Evolutionary conservation across 1,140 invertebrate genomes (phyloP), one percentile per base, ranked within the genome.

Genomic region (Drosophila erecta): DNA sequence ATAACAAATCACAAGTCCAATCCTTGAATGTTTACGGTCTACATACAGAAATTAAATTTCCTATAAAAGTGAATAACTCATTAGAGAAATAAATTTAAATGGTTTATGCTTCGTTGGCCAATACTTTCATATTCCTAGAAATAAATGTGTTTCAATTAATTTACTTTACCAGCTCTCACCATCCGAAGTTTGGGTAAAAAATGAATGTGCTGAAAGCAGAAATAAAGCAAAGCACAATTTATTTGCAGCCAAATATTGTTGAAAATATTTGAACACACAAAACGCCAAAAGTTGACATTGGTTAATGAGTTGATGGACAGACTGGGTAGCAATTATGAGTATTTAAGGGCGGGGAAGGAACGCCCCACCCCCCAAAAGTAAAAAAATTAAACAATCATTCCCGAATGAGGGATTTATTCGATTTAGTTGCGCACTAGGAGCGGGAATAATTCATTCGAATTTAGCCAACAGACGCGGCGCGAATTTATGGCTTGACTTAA

Each of bases 401-500:
- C 10, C 22, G 1, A 2, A 7, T 8, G 43, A 8, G 24, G 38
- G 46, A 72, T 38, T 72, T 72, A 72, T 72, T 58, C 37, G 44
- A 14, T 71, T 72, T 47, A 50, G 53, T 51, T 72, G 46, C 69
- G 69, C 54, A 71, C 27, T 66, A 24, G 43, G 27, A 49, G 12
- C 33, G 37, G 24, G 37, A 55, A 76, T 75, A 65, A 62, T 59
- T 70, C 64, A 84, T 71, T 79, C 54, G 67, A 69, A 75, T 83
- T 83, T 83, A 83, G 79, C 58, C n/a, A 54, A 61, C 56, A 66
- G 56, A 69, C 51, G 14, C 38, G 38, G 41, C 8, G 17, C 27
- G 37, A 75, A 85, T 85, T 85, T 85, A 85, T 84, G 76, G 59
- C 51, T 84, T 85, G 81, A 84, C 81, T 85, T 85, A 85, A 85